Conservation (phyloP, 2,888 invertebrate species). For the Lasioglossum vierecki region DNA sequence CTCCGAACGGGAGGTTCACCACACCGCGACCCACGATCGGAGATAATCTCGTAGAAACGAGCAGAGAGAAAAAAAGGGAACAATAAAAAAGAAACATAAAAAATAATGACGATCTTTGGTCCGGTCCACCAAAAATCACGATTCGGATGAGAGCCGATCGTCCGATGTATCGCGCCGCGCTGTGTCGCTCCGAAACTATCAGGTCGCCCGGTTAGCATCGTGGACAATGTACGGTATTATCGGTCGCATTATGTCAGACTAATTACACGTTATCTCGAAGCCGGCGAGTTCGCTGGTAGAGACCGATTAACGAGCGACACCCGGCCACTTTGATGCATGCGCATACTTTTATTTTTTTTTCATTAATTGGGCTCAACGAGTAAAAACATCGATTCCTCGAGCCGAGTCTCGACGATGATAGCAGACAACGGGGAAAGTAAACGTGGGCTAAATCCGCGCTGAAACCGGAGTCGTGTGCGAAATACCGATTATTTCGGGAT, state of each 20-base stretch:
- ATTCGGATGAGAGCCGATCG: not conserved
- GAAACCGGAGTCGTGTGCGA: not conserved
- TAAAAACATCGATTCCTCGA: not conserved
- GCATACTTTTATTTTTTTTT: not conserved
- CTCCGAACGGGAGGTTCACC: constrained; percentile 75
- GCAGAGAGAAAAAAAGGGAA: too few relatives aligned
- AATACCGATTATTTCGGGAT: not conserved
- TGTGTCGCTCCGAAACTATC: constrained; percentile 20
- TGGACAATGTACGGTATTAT: constrained; percentile 46
- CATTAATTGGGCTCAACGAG: constrained; percentile 1
- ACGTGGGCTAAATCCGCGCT: not conserved
- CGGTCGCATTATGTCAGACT: constrained; percentile 42
- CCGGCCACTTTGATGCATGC: not conserved
- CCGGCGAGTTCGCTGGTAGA: constrained; percentile 9
- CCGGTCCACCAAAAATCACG: not conserved
- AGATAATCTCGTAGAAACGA: constrained; percentile 55
- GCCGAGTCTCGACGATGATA: not conserved
- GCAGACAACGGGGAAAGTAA: not conserved
- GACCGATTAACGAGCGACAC: not conserved
- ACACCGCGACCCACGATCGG: constrained; percentile 56
- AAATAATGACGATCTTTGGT: constrained; percentile 16
- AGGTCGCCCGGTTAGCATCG: not conserved
- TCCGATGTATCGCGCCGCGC: not conserved
- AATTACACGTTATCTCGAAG: constrained; percentile 51
- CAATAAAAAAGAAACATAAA: constrained; percentile 8